Percentiles rank a stretch among this genome's conserved stretches.
phyloP scores from a whole-genome alignment of 2,888 invertebrate genomes.

The Altica lythri region DNA sequence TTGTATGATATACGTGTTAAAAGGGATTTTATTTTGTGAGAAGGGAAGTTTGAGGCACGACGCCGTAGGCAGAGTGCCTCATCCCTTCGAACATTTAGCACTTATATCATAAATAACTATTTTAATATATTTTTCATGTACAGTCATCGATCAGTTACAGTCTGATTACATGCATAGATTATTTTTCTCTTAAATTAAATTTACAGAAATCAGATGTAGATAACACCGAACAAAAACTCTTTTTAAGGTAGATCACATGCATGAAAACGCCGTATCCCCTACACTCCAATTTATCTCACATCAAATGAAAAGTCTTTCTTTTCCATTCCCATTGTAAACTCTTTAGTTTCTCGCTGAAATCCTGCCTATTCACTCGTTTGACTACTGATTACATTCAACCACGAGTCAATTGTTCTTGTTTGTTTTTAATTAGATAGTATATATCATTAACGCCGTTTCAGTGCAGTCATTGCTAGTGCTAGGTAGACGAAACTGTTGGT shows the following conservation, averaged over 20 bases:
- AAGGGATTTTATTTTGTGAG: too few relatives aligned
- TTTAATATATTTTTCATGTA: too few relatives aligned
- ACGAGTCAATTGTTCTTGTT: conserved; percentile 30
- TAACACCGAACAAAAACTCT: not conserved
- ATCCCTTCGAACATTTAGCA: too few relatives aligned
- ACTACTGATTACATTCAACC: conserved; percentile 31
- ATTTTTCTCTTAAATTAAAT: too few relatives aligned
- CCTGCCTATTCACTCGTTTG: conserved; percentile 11
- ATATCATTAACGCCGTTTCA: conserved; percentile 22
- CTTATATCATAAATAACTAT: too few relatives aligned
- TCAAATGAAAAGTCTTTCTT: conserved; percentile 5
- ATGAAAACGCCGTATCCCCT: not conserved
- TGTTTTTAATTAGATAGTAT: conserved; percentile 25
- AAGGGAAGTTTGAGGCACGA: too few relatives aligned
- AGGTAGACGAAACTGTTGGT: not conserved
- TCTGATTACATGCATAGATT: too few relatives aligned
- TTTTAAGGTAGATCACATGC: not conserved
- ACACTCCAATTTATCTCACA: conserved; percentile 5
- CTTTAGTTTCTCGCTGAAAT: conserved; percentile 5
- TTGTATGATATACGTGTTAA: too few relatives aligned
- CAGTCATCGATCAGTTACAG: too few relatives aligned
- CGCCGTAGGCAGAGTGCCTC: too few relatives aligned
- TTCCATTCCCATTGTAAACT: conserved; percentile 9
- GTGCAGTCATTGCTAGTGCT: not conserved
- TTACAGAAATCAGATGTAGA: too few relatives aligned